These are phyloP conservation scores for Epinephelus cyanopodus DNA, from an alignment of 2,113 vertebrate species.

Conservation along the genomic window DNA sequence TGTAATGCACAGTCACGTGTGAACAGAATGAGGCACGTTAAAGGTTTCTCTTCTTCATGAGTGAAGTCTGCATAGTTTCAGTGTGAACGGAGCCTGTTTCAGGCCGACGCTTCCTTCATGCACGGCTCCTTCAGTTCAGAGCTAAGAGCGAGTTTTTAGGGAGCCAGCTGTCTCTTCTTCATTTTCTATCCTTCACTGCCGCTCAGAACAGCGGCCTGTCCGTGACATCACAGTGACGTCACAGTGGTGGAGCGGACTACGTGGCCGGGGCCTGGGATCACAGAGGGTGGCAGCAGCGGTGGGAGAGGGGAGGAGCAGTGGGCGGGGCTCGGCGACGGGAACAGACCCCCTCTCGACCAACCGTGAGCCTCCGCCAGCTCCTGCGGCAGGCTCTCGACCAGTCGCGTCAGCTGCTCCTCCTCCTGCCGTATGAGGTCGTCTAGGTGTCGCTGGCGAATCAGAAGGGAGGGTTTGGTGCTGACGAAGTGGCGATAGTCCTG, in stretches of 20 bases:
- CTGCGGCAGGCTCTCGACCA: constrained; percentile 88
- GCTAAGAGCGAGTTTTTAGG: not conserved
- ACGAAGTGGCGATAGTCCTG: constrained; percentile 91
- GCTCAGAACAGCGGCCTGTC: not conserved
- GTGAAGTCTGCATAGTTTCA: constrained; percentile 61
- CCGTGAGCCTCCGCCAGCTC: constrained; percentile 54
- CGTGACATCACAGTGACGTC: constrained; percentile 69
- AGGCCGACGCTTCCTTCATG: constrained; percentile 13
- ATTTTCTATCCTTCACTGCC: not conserved
- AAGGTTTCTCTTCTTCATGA: constrained; percentile 22
- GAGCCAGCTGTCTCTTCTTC: constrained; percentile 5
- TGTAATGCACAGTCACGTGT: not conserved
- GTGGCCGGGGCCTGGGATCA: constrained; percentile 59
- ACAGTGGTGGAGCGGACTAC: constrained; percentile 80
- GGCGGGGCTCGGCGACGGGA: not conserved
- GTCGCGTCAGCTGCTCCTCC: constrained; percentile 90
- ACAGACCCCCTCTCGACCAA: not conserved
- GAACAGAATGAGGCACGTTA: constrained; percentile 36
- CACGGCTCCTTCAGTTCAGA: not conserved
- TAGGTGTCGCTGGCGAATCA: constrained; percentile 93
- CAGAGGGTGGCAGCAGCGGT: not conserved
- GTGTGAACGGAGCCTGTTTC: constrained; percentile 11
- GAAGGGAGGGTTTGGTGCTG: constrained; percentile 90
- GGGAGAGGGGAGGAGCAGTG: constrained; percentile 46
- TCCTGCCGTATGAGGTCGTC: constrained; percentile 92